These are phyloP conservation scores for Hystrix brachyura DNA, from an alignment of 2,113 vertebrate genomes.

Conservation along the genomic window DNA sequence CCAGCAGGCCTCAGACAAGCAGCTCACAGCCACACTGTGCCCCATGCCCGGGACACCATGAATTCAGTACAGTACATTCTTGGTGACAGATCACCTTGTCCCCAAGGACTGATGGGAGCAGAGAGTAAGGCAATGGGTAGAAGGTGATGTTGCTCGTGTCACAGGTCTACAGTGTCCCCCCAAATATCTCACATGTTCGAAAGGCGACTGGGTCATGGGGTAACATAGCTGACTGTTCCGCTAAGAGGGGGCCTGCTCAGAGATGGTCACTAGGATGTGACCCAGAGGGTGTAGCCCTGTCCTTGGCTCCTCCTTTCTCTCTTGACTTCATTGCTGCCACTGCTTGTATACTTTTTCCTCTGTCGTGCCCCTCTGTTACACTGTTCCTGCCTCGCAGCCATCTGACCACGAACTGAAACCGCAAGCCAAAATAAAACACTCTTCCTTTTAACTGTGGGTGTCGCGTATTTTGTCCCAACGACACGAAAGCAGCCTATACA, in stretches of 20 bases:
- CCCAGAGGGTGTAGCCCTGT: not conserved
- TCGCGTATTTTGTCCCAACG: not conserved
- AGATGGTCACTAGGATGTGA: not conserved
- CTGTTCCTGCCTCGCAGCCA: not conserved
- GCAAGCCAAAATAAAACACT: not conserved
- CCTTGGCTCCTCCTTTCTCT: not conserved
- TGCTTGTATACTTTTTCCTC: not conserved
- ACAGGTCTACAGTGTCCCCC: not conserved
- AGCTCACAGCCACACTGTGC: not conserved
- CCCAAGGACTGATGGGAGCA: not conserved
- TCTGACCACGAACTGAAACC: not conserved
- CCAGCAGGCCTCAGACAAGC: not conserved
- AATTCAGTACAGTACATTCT: not conserved
- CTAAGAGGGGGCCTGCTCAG: not conserved
- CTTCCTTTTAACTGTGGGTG: not conserved
- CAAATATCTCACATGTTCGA: not conserved
- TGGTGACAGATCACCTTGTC: not conserved
- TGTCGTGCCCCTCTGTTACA: not conserved
- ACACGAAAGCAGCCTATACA: not conserved
- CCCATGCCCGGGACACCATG: not conserved
- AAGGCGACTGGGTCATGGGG: not conserved
- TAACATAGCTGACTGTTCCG: not conserved
- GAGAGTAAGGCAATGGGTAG: not conserved
- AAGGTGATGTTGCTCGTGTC: not conserved
- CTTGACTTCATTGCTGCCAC: not conserved